Evolutionary conservation across 2,113 vertebrate genomes (phyloP), one percentile per base, ranked within the genome.

Genomic region (Crocuta crocuta): DNA sequence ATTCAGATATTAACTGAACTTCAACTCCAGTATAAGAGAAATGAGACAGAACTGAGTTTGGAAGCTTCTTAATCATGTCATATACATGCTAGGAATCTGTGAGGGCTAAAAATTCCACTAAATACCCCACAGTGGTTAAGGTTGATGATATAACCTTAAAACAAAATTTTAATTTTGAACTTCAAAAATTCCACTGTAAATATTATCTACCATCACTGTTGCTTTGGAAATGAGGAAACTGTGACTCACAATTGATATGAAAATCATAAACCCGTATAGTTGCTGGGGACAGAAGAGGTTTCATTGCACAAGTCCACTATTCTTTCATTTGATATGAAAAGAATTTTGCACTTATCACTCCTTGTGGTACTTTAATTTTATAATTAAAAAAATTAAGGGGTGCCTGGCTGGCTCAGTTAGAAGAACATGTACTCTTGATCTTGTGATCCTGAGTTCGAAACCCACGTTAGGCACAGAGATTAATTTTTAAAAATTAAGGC

Each of bases 1-100:
- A 74, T 96, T 93, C 50, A 65, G 23, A 87, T 79, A 85, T 28
- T 73, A 68, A 88, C 31, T 94, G 65, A 86, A 81, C 9, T 39
- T 68, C 1, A 39, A 53, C 10, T 50, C 10, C 23, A 78, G 13
- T 55, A 85, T 74, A 85, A 78, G 11, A 84, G 3, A 82, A 78
- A 6, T 65, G 31, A 71, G 45, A 84, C 9, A 88, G 8, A 96
- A 85, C 39, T 39, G 9, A 94, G 39, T 83, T 94, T 94, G 33
- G 33, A 95, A 91, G 5, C 8, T 89, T 12, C 83, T 74, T 80
- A 73, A 48, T 58, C 43, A 76, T 43, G 74, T 33, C n/a, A 80
- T 19, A 50, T 89, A 35, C 6, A 23, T 43, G 1, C 23, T 53
- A 95, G 65, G 23, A 61, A 70, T 35, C 24, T 63, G 10, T 55